Percentiles rank a stretch among this genome's conserved stretches.
These are phyloP conservation scores for Sclerurus mexicanus DNA, from an alignment of 2,113 vertebrate species.

Conservation along the genomic window DNA sequence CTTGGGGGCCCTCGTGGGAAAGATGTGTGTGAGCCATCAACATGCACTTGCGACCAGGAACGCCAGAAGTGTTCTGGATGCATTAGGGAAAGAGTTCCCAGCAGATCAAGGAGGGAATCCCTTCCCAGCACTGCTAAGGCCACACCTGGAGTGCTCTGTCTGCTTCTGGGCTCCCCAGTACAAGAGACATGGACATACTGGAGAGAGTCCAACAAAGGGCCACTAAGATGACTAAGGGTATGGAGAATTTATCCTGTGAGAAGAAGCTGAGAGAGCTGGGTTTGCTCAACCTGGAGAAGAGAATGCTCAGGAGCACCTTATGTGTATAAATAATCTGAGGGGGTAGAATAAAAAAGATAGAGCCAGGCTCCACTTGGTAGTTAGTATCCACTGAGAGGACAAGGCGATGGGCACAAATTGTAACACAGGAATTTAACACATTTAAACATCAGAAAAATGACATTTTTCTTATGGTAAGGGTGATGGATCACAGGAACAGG, in stretches of 20 bases:
- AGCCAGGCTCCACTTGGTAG: not conserved
- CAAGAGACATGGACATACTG: not conserved
- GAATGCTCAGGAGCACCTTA: not conserved
- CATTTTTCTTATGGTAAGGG: fast-evolving
- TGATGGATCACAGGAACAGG: not conserved
- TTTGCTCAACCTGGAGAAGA: not conserved
- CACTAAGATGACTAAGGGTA: not conserved
- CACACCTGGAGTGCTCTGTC: not conserved
- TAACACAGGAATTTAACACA: not conserved
- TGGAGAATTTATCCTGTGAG: not conserved
- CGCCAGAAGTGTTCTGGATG: not conserved
- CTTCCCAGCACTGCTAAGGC: not conserved
- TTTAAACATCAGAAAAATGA: not conserved
- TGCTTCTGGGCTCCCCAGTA: not conserved
- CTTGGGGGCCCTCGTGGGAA: fast-evolving
- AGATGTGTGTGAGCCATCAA: not conserved
- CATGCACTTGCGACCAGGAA: not conserved
- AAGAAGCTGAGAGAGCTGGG: not conserved
- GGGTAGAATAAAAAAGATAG: not conserved
- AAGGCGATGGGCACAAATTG: not conserved
- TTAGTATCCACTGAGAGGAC: not conserved
- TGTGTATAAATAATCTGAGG: not conserved
- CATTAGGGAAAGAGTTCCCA: not conserved
- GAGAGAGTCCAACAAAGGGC: not conserved
- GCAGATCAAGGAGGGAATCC: not conserved